A percentile compares a stretch with the other conserved stretches of the same genome.
Evolutionary conservation across 2,113 vertebrate species (phyloP).

Genomic region (Glaucidium brasilianum): DNA sequence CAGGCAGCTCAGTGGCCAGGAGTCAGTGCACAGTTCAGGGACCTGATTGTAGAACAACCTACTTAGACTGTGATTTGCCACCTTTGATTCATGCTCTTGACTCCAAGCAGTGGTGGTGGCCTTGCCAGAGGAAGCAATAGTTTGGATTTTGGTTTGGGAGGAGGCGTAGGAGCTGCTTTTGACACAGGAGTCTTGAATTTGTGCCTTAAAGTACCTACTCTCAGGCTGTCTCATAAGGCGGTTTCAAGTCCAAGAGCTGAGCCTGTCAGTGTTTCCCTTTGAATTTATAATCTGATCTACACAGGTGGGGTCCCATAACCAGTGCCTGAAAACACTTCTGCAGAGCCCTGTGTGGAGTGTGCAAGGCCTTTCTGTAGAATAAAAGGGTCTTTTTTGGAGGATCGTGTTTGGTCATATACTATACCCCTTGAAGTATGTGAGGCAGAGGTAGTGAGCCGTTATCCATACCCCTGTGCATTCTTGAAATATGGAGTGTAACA

Average conservation of each 20-base stretch:
- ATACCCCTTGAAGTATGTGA: not conserved
- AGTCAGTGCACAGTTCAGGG: not conserved
- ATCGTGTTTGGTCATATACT: not conserved
- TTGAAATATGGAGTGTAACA: not conserved
- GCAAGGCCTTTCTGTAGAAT: not conserved
- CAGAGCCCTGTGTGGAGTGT: not conserved
- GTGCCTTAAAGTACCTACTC: not conserved
- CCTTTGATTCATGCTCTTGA: not conserved
- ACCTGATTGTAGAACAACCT: not conserved
- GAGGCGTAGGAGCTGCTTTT: not conserved
- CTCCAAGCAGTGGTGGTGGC: not conserved
- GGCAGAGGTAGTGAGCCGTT: not conserved
- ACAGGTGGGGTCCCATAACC: not conserved
- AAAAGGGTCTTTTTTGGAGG: not conserved
- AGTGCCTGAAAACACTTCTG: not conserved
- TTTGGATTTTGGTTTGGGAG: not conserved
- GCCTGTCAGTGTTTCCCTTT: not conserved
- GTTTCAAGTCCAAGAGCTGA: not conserved
- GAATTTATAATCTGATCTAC: not conserved
- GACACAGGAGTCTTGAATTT: not conserved
- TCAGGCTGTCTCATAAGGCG: not conserved
- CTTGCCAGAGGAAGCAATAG: not conserved
- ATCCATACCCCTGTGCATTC: not conserved
- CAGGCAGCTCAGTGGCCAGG: not conserved
- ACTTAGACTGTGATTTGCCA: not conserved